These are phyloP conservation scores for Zaprionus ghesquierei DNA, from an alignment of 1,140 invertebrate species.

Conservation along the genomic window DNA sequence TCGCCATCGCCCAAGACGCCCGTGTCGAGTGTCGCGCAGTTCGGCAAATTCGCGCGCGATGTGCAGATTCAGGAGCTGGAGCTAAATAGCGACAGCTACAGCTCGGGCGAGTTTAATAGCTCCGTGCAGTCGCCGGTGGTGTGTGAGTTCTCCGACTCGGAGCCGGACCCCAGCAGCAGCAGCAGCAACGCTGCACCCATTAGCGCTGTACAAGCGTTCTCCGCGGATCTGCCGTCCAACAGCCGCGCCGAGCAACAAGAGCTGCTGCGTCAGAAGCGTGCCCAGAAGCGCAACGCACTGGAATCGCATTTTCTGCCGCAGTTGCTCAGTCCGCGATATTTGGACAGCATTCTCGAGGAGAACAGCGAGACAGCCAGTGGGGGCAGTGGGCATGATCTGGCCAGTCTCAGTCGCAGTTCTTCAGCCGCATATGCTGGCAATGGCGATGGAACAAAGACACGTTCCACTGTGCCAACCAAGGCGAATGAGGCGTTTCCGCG, in stretches of 20 bases:
- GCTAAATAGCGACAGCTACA: constrained; percentile 58
- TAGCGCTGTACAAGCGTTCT: constrained; percentile 13
- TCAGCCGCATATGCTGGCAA: constrained; percentile 10
- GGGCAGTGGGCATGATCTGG: not conserved
- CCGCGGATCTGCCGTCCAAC: constrained; percentile 45
- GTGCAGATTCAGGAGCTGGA: constrained; percentile 75
- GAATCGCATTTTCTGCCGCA: constrained; percentile 85
- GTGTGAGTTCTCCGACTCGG: constrained; percentile 64
- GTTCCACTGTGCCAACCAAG: constrained; percentile 23
- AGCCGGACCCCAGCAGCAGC: constrained; percentile 43
- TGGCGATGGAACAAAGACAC: constrained; percentile 18
- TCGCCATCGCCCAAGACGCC: constrained; percentile 55
- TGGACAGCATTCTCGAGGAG: constrained; percentile 87
- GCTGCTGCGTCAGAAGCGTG: constrained; percentile 69
- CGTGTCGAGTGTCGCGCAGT: constrained; percentile 26
- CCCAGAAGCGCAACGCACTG: constrained; percentile 83
- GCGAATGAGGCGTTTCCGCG: constrained; percentile 65
- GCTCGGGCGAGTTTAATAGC: constrained; percentile 61
- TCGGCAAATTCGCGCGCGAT: constrained; percentile 45
- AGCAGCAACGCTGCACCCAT: not conserved
- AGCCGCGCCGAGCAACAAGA: constrained; percentile 65
- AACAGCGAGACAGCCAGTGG: constrained; percentile 83
- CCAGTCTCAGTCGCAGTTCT: constrained; percentile 18
- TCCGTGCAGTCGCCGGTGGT: constrained; percentile 57
- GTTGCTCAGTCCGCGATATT: constrained; percentile 84